Evolutionary conservation across 2,888 invertebrate genomes (phyloP).

Genomic region (Acrobasis suavella): DNA sequence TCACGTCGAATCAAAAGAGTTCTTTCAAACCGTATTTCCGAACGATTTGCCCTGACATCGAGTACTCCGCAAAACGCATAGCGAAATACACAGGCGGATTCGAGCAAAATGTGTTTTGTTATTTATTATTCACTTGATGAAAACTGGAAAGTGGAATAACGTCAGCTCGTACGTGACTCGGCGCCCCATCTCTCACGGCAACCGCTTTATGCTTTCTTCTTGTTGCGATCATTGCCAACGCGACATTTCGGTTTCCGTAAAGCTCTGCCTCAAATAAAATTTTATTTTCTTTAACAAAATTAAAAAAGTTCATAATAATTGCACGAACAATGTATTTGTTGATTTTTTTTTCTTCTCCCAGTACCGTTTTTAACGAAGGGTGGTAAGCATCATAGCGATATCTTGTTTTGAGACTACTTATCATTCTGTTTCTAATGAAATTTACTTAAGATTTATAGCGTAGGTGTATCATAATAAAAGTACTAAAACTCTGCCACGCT

Average conservation of each 20-base stretch:
- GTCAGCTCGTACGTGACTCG: constrained; percentile 69
- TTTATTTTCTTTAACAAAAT: constrained; percentile 30
- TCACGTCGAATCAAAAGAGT: constrained; percentile 30
- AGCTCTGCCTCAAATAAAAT: constrained; percentile 31
- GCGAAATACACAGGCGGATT: constrained; percentile 32
- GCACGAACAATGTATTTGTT: too few relatives aligned
- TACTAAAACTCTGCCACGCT: too few relatives aligned
- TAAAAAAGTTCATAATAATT: background rate
- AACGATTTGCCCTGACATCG: constrained; percentile 37
- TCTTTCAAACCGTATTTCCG: constrained; percentile 38
- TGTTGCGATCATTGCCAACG: constrained; percentile 50
- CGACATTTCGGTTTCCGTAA: constrained; percentile 50
- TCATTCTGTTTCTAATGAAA: too few relatives aligned
- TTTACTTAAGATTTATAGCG: too few relatives aligned
- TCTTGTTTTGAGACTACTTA: too few relatives aligned
- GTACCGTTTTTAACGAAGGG: too few relatives aligned
- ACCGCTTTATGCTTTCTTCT: constrained; percentile 57
- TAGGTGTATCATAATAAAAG: too few relatives aligned
- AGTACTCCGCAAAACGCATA: constrained; percentile 45
- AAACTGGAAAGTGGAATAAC: constrained; percentile 72
- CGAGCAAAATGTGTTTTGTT: constrained; percentile 60
- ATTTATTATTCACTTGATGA: constrained; percentile 74
- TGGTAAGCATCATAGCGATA: too few relatives aligned
- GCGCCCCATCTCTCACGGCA: constrained; percentile 52
- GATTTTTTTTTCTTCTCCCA: too few relatives aligned